Evolutionary conservation across 2,888 invertebrate genomes (phyloP), one percentile per base, ranked within the genome.

Genomic region (Plebejus anna): DNA sequence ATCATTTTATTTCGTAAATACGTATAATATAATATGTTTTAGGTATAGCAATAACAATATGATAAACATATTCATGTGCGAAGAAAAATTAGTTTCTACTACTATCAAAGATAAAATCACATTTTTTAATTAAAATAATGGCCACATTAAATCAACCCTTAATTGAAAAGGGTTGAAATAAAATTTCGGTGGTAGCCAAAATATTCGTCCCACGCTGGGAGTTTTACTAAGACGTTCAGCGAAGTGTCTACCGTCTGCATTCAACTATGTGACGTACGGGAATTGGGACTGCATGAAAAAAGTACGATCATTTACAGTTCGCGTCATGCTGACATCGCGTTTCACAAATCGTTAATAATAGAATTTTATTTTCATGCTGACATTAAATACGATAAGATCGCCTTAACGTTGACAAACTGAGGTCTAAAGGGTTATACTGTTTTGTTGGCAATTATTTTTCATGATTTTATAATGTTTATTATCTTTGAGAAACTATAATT

Each of bases 241-340:
- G 89, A 89, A 90, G 87, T 86, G 87, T 87, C 83, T 83, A 80
- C 82, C 84, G 90, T 91, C 90, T 88, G 85, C 87, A 89, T 47
- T 47, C 47, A 47, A 47, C 47, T 47, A 11, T 47, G 47, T 47
- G 9, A 89, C 87, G 89, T 92, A 87, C 85, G 86, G 82, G 85
- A 83, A 85, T 87, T 85, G 86, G 82, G 85, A 83, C 85, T 87
- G 87, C 81, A 80, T 77, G 81, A 79, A 82, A 87, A 88, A 88
- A 86, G 86, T 78, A 80, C 84, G 81, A 87, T 89, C 82, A 87
- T 84, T 86, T 82, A 82, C 80, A 83, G 82, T 84, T 87, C 87
- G 86, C 84, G 87, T 94, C 94, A 93, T 90, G 94, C 94, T 94
- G 94, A 94, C 92, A 92, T 85, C 82, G 87, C 91, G 86, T 92